Evolutionary conservation across 2,113 vertebrate species (phyloP), one percentile per base, ranked within the genome.

Genomic region (Leptocoma aspasia): DNA sequence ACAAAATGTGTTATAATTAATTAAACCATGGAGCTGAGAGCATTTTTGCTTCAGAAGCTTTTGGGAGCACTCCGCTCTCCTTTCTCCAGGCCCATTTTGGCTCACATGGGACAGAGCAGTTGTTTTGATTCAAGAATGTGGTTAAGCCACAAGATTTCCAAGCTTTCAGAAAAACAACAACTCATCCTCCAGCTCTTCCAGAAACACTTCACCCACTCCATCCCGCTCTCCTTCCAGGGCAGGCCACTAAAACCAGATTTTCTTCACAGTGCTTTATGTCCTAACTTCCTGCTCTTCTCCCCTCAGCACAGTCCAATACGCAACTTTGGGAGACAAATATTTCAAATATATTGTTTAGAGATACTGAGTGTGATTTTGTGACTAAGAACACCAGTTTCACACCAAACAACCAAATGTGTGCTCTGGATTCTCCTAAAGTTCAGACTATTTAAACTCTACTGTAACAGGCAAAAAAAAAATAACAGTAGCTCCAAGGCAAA

Each of bases 91-190:
- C 41, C 20, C n/a, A 4, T 45, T 63, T 17, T 85, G 88, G 68
- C 92, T 95, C 2, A 1, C n/a, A 61, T 5, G 59, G 71, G 71
- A 88, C 13, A 49, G 13, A 70, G 80, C 39, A 28, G 81, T 92
- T 95, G 82, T 78, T 92, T 53, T 79, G 54, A n/a, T 78, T 68
- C 72, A 72, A 76, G 91, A 80, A 47, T 28, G 92, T 72, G 89
- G 92, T 83, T 84, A 85, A 85, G 45, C 89, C 94, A 95, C 91
- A 61, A 22, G 89, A 91, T 52, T 91, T 54, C 49, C 87, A 86
- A 83, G 50, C 71, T 2, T 94, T 70, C 78, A 94, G 84, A 49
- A 70, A 61, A 95, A 94, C 91, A 90, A 90, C 75, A 91, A 1
- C 61, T 92, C 83, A 35, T 64, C 69, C 15, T 41, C 41, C 86